Conservation (phyloP, 2,113 vertebrate species). For the Atherinomorus stipes region DNA sequence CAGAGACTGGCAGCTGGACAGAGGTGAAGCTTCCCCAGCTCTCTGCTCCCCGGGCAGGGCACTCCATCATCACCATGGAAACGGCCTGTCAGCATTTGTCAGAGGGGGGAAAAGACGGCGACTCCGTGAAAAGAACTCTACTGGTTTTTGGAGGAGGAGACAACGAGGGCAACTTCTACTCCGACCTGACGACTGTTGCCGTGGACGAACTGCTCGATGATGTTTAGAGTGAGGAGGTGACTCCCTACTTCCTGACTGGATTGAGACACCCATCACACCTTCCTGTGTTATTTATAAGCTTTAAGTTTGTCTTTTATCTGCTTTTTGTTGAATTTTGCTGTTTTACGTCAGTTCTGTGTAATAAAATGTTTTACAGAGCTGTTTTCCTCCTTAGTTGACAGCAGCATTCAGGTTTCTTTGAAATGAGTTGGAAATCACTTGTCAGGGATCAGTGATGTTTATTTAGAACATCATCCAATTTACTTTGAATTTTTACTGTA, state of each 20-base stretch:
- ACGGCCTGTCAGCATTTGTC: not conserved
- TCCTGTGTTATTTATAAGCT: conserved; percentile 51
- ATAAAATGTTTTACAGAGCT: not conserved
- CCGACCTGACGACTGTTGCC: conserved; percentile 69
- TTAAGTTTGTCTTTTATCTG: conserved; percentile 6
- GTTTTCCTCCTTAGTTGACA: too few relatives aligned
- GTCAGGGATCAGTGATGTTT: not conserved
- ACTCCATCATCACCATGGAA: conserved; percentile 80
- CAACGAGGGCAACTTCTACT: conserved; percentile 81
- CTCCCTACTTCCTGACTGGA: conserved; percentile 16
- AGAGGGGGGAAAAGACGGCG: not conserved
- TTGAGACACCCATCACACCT: conserved; percentile 10
- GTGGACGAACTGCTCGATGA: conserved; percentile 70
- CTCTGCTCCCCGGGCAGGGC: conserved; percentile 78
- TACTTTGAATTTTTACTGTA: conserved; percentile 1
- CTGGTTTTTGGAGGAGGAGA: conserved; percentile 81
- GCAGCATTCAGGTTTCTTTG: too few relatives aligned
- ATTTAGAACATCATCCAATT: not conserved
- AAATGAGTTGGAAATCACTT: too few relatives aligned
- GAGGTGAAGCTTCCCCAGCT: conserved; percentile 71
- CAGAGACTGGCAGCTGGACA: conserved; percentile 84
- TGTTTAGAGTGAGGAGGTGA: conserved; percentile 29
- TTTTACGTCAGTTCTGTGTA: not conserved
- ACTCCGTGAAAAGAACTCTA: conserved; percentile 44
- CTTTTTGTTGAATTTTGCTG: not conserved